Percentiles rank a stretch among this genome's conserved stretches.
Evolutionary conservation across 1,140 invertebrate species (phyloP).

Genomic region (Pogonus chalceus): DNA sequence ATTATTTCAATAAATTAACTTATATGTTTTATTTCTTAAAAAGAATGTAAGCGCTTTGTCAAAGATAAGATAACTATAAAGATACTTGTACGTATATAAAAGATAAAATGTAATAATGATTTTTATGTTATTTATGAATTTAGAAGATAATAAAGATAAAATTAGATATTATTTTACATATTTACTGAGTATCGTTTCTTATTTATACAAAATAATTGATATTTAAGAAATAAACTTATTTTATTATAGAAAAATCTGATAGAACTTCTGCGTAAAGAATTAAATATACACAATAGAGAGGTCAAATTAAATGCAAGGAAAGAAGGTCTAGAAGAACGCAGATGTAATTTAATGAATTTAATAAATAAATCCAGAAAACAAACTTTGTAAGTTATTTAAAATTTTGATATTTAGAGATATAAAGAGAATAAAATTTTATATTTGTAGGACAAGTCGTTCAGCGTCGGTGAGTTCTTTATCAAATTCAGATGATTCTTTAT

Average conservation of each 20-base stretch:
- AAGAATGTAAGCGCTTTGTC: no score
- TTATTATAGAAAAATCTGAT: constrained; percentile 27
- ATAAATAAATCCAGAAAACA: constrained; percentile 30
- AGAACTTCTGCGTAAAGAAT: constrained; percentile 28
- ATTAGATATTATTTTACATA: no score
- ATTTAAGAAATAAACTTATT: no score
- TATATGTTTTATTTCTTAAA: no score
- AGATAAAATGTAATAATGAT: no score
- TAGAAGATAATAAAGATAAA: no score
- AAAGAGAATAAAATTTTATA: not conserved
- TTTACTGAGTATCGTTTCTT: no score
- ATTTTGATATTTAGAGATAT: constrained; percentile 7
- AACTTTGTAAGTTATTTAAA: constrained; percentile 27
- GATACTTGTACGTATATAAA: no score
- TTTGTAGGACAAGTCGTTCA: constrained; percentile 18
- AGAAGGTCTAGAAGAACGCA: constrained; percentile 26
- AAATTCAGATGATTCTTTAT: constrained; percentile 24
- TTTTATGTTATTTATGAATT: no score
- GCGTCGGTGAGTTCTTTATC: constrained; percentile 22
- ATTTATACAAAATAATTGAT: no score
- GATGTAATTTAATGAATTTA: constrained; percentile 24
- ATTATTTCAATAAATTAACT: no score
- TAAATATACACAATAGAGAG: constrained; percentile 23
- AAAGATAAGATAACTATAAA: no score
- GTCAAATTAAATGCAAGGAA: constrained; percentile 24